A percentile compares a stretch with the other conserved stretches of the same genome.
These are phyloP conservation scores for Myotis findleyi DNA, from an alignment of 2,797 vertebrate genomes.

Conservation along the genomic window DNA sequence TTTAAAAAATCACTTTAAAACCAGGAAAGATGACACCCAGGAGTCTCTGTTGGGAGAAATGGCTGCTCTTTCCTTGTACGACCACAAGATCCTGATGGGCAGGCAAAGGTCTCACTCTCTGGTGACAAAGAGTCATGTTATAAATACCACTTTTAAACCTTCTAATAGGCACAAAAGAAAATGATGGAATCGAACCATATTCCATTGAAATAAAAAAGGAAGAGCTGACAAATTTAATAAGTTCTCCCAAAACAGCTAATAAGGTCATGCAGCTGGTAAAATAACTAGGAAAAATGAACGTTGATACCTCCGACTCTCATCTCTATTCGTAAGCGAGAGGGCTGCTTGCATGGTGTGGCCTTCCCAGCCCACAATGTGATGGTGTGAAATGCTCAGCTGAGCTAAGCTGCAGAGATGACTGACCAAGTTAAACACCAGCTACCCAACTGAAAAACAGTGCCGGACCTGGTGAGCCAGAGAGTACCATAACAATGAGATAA, in stretches of 20 bases:
- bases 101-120: not conserved
- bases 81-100: not conserved
- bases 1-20: not conserved
- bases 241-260: not conserved
- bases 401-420: not conserved
- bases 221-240: constrained; percentile 6
- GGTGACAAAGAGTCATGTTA: not conserved
- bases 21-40: not conserved
- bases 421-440: not conserved
- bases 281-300: not conserved
- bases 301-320: not conserved
- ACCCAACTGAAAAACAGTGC: not conserved
- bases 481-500: not conserved
- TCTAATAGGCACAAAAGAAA: not conserved
- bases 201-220: constrained; percentile 45
- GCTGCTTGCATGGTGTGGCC: too few species aligned
- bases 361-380: not conserved
- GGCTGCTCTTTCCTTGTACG: not conserved
- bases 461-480: not conserved
- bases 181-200: not conserved
- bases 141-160: not conserved
- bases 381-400: not conserved
- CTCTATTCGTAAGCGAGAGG: not conserved
- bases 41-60: not conserved
- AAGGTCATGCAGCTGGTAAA: constrained; percentile 6